Evolutionary conservation across 2,888 invertebrate genomes (phyloP).

Genomic region (Drosophila nr. fundita): DNA sequence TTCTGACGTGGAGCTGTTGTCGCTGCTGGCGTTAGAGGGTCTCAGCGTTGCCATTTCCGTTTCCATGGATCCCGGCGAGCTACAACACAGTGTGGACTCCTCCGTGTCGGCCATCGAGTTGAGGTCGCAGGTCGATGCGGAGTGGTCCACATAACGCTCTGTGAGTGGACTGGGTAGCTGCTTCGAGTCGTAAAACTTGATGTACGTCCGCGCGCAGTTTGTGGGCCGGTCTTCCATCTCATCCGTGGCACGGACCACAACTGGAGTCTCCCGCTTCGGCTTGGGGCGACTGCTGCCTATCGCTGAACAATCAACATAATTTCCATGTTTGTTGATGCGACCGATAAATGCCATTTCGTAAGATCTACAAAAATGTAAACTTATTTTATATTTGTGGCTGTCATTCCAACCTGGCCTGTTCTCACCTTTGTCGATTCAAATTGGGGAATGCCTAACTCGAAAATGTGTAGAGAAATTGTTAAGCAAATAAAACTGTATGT

Average conservation of each 20-base stretch:
- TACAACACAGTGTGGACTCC: slow-evolving; percentile 60
- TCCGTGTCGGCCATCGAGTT: slow-evolving; percentile 58
- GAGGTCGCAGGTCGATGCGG: slow-evolving; percentile 56
- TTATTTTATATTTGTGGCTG: not conserved
- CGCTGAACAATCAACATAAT: slow-evolving; percentile 39
- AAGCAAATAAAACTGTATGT: slow-evolving; percentile 54
- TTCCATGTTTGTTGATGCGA: slow-evolving; percentile 47
- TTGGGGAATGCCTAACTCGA: slow-evolving; percentile 17
- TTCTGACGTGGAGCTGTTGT: slow-evolving; percentile 25
- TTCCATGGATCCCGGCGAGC: slow-evolving; percentile 43
- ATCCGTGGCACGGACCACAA: not conserved
- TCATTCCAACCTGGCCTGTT: no score
- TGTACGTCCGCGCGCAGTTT: slow-evolving; percentile 55
- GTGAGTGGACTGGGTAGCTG: slow-evolving; percentile 25
- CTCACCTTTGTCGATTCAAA: slow-evolving; percentile 12
- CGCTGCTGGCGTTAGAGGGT: slow-evolving; percentile 1
- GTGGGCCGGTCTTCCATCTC: not conserved
- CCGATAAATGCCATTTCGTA: slow-evolving; percentile 65
- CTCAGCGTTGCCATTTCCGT: slow-evolving; percentile 20
- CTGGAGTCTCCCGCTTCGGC: not conserved
- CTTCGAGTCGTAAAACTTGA: slow-evolving; percentile 46
- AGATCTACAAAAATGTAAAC: not conserved
- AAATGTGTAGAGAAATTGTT: slow-evolving; percentile 38
- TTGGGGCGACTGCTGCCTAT: slow-evolving; percentile 6
- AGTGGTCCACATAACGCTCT: slow-evolving; percentile 58